Evolutionary conservation across 2,888 invertebrate species (phyloP).

Genomic region (Liposcelis brunnea): DNA sequence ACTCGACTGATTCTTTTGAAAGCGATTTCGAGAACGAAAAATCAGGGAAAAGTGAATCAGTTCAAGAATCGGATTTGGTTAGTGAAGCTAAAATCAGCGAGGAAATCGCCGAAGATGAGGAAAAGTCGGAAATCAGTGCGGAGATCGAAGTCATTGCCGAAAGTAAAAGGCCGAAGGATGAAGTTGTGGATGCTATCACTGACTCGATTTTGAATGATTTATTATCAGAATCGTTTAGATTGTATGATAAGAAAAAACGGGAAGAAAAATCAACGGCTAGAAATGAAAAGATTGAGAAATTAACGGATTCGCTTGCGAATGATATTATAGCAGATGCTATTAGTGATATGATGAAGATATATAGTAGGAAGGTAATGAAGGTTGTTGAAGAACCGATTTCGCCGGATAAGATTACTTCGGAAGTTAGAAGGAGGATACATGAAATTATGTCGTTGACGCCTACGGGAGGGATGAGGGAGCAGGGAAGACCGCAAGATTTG

Average conservation of each 20-base stretch:
- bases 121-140: conserved; percentile 6
- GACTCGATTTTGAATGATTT: conserved; percentile 13
- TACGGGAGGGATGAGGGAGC: neutral
- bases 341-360: neutral
- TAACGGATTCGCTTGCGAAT: neutral
- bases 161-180: neutral
- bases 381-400: neutral
- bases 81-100: neutral
- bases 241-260: neutral
- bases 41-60: conserved; percentile 13
- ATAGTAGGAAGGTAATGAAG: neutral
- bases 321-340: neutral
- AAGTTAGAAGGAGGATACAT: conserved; percentile 1
- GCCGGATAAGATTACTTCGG: neutral
- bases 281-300: neutral
- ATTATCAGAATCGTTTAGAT: conserved; percentile 10
- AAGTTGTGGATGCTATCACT: conserved; percentile 14
- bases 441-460: neutral
- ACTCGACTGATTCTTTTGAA: neutral
- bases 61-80: neutral
- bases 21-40: neutral
- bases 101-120: conserved; percentile 9
- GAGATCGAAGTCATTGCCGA: neutral
- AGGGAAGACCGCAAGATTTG: conserved; percentile 21
- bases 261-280: neutral